Evolutionary conservation across 2,888 invertebrate genomes (phyloP), one percentile per base, ranked within the genome.

Genomic region (Odontocolon sp.): DNA sequence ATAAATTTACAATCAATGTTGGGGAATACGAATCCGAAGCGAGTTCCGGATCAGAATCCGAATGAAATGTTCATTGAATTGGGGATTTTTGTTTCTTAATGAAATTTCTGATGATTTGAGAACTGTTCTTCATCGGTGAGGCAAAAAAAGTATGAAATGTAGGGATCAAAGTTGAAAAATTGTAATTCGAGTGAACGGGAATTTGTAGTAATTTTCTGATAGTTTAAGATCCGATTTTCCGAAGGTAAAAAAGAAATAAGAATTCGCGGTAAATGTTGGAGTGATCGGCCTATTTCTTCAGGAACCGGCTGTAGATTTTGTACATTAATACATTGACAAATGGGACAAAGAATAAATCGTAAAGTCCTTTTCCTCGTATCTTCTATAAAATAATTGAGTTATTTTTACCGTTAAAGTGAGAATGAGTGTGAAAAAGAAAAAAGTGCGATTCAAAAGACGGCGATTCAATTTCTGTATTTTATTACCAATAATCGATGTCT

Each of bases 1-100:
- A 99, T 92, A 96, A 96, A 91, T 97, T 99, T 90, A 93, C 93
- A 0, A 95, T 97, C 9, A 95, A 95, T 81, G 96, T 98, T 3
- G 95, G 94, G 0, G 96, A 95, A 85, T 94, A 94, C 84, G 94
- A 94, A 80, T 94, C 94, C 2, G 94, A 93, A 70, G 94, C 91
- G 42, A 92, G 92, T 84, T 90, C 90, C 1, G 88, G 80, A 1
- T 89, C 90, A 0, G 90, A 91, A 81, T 94, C 94, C 5, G 94
- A 94, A 83, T 94, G 91, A 90, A 68, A 5, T 9, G 18, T 5
- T 4, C 4, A 0, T n/a, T 16, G 28, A 47, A n/a, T n/a, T n/a
- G n/a, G n/a, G n/a, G n/a, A n/a, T n/a, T n/a, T n/a, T n/a, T n/a
- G n/a, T n/a, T n/a, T n/a, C n/a, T n/a, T n/a, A n/a, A 23, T 23